Evolutionary conservation across 2,888 invertebrate species (phyloP).

Genomic region (Cephus nigrinus): DNA sequence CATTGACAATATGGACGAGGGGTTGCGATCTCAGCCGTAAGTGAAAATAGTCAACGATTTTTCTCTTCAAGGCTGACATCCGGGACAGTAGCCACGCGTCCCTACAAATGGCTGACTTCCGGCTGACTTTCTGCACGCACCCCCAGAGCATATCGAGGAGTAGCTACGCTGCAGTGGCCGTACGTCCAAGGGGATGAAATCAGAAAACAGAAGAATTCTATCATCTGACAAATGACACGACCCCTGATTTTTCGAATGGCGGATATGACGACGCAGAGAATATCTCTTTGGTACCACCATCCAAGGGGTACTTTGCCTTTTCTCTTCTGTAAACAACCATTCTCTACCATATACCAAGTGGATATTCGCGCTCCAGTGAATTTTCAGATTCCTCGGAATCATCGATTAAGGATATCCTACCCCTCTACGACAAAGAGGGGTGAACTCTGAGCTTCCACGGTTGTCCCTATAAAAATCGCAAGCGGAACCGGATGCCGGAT

Average conservation of each 20-base stretch:
- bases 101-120: slow-evolving; percentile 32
- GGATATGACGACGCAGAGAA: slow-evolving; percentile 50
- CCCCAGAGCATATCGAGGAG: background rate
- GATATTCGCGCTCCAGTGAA: slow-evolving; percentile 47
- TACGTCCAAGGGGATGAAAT: slow-evolving; percentile 15
- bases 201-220: slow-evolving; percentile 24
- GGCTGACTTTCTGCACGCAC: slow-evolving; percentile 9
- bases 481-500: slow-evolving; percentile 59
- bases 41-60: background rate
- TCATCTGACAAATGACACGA: slow-evolving; percentile 52
- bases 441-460: slow-evolving; percentile 5
- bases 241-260: slow-evolving; percentile 49
- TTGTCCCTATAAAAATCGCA: slow-evolving; percentile 50
- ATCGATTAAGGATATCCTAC: slow-evolving; percentile 30
- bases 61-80: background rate
- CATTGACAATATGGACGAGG: background rate
- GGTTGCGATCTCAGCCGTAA: background rate
- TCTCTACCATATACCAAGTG: slow-evolving; percentile 12
- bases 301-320: slow-evolving; percentile 20
- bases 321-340: slow-evolving; percentile 21
- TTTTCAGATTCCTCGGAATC: slow-evolving; percentile 63
- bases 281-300: slow-evolving; percentile 28
- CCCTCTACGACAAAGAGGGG: background rate
- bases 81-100: slow-evolving; percentile 22
- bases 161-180: background rate